Evolutionary conservation across 92 coral and sea anemone species (phyloP).

Genomic region (Isaurus tuberculatus): DNA sequence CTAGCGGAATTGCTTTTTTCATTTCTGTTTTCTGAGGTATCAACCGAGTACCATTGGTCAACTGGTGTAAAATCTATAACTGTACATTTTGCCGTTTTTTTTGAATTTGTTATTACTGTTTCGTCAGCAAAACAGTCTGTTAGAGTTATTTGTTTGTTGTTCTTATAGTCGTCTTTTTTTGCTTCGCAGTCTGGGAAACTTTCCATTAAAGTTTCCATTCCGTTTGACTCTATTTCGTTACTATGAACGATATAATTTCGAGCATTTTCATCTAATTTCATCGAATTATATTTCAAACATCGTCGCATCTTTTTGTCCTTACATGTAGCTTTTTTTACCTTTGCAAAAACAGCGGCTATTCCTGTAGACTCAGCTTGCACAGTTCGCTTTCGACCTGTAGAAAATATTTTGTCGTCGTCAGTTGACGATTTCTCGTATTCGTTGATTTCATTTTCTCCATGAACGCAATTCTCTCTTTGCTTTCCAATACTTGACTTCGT

Average conservation of each 20-base stretch:
- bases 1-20: neutral
- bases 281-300: neutral
- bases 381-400: neutral
- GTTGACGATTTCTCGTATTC: neutral
- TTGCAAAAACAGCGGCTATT: constrained; percentile 9
- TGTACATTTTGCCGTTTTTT: neutral
- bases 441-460: neutral
- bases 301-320: neutral
- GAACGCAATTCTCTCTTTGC: neutral
- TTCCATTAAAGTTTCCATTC: neutral
- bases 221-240: neutral
- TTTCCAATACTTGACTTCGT: neutral
- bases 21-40: neutral
- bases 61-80: neutral
- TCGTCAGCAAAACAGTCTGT: neutral
- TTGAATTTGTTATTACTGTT: neutral
- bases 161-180: neutral
- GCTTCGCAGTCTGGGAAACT: neutral
- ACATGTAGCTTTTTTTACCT: neutral
- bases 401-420: neutral
- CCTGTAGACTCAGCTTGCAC: neutral
- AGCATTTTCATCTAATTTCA: neutral
- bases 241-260: neutral
- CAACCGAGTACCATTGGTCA: neutral
- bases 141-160: neutral